Percentiles rank a stretch among this genome's conserved stretches.
Conservation (phyloP, 2,113 vertebrate genomes). For the Eleginops maclovinus region DNA sequence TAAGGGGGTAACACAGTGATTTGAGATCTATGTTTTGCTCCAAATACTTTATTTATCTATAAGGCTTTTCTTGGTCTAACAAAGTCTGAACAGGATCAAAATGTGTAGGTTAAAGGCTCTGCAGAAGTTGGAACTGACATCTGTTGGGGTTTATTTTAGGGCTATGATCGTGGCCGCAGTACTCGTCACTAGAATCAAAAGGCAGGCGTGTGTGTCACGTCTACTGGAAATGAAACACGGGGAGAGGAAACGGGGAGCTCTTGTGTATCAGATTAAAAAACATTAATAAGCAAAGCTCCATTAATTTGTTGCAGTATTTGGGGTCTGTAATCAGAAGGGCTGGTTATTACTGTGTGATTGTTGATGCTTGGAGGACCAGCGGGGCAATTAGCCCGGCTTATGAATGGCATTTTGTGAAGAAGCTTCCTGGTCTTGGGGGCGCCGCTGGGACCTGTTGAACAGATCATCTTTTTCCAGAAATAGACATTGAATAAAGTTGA, state of each 20-base stretch:
- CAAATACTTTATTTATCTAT: not conserved
- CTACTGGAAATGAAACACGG: slow-evolving; percentile 28
- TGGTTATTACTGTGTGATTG: slow-evolving; percentile 53
- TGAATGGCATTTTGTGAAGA: slow-evolving; percentile 46
- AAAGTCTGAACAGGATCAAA: not conserved
- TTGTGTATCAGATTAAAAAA: slow-evolving; percentile 44
- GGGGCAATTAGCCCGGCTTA: slow-evolving; percentile 38
- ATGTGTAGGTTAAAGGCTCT: not conserved
- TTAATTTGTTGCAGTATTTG: slow-evolving; percentile 41
- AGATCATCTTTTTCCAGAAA: slow-evolving; percentile 29
- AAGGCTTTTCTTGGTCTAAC: not conserved
- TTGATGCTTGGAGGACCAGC: slow-evolving; percentile 38
- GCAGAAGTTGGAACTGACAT: not conserved
- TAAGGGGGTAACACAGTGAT: not conserved
- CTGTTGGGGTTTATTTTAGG: not conserved
- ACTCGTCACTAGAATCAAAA: not conserved
- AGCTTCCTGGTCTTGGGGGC: not conserved
- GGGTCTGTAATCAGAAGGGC: slow-evolving; percentile 39
- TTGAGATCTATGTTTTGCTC: not conserved
- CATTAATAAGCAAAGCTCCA: slow-evolving; percentile 56
- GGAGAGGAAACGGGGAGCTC: slow-evolving; percentile 5
- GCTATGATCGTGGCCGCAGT: not conserved
- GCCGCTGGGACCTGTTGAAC: slow-evolving; percentile 20
- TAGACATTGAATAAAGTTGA: not conserved
- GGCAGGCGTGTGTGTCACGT: not conserved